Conservation (phyloP, 2,888 invertebrate genomes). For the Cryptus viduatorius region DNA sequence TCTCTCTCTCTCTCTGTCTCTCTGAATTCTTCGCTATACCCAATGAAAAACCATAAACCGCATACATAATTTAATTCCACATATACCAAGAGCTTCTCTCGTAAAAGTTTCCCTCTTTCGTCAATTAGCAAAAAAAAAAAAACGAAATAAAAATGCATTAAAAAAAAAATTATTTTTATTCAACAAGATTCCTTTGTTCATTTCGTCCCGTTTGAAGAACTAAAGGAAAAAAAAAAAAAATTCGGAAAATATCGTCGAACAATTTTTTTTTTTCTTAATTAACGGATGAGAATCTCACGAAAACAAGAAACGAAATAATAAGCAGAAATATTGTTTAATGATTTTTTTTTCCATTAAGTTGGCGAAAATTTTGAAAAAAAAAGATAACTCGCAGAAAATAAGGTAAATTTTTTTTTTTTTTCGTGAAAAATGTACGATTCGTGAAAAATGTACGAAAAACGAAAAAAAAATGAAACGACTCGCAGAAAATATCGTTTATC, state of each 20-base stretch:
- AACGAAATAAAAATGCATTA: slow-evolving; percentile 19
- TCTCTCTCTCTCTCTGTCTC: background rate
- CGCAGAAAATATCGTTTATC: slow-evolving; percentile 5
- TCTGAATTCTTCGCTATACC: background rate
- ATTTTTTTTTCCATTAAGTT: slow-evolving; percentile 21
- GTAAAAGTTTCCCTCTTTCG: slow-evolving; percentile 51
- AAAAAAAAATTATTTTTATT: background rate
- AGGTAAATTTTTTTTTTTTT: background rate
- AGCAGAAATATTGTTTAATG: slow-evolving; percentile 31
- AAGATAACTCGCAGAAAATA: background rate
- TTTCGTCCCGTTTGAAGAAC: background rate
- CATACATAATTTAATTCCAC: slow-evolving; percentile 62
- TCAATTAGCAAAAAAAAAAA: slow-evolving; percentile 39
- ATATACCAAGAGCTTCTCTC: slow-evolving; percentile 34
- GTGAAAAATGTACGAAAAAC: slow-evolving; percentile 8
- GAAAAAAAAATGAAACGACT: slow-evolving; percentile 18
- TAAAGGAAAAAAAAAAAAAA: background rate
- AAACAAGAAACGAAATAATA: background rate
- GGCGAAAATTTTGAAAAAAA: background rate
- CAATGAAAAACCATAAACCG: slow-evolving; percentile 65
- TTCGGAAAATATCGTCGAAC: background rate
- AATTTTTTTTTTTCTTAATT: background rate
- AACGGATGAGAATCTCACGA: background rate
- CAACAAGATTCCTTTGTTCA: background rate
- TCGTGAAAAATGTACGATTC: slow-evolving; percentile 28